These are phyloP conservation scores for Anthophora plumipes DNA, from an alignment of 2,888 invertebrate genomes.

Conservation along the genomic window DNA sequence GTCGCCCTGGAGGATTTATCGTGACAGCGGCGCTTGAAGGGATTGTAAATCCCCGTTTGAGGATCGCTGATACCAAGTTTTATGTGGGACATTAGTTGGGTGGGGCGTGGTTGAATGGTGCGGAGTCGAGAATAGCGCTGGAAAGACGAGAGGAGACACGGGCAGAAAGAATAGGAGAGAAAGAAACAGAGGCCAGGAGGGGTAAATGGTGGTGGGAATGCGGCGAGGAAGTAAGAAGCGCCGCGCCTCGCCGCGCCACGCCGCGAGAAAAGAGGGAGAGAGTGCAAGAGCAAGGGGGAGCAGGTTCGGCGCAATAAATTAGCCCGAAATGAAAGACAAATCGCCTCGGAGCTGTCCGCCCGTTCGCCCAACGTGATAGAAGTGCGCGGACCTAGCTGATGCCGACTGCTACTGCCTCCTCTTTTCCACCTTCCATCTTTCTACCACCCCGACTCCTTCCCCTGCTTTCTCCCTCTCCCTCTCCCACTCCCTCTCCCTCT, in stretches of 20 bases:
- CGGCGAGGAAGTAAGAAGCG: slow-evolving; percentile 72
- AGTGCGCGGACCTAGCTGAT: slow-evolving; percentile 81
- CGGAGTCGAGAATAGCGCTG: slow-evolving; percentile 78
- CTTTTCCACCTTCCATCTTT: slow-evolving; percentile 60
- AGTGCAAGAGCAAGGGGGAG: slow-evolving; percentile 73
- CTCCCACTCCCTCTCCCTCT: slow-evolving; percentile 42
- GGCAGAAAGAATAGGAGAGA: slow-evolving; percentile 60
- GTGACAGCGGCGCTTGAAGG: slow-evolving; percentile 84
- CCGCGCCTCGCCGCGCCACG: slow-evolving; percentile 22
- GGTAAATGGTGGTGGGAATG: slow-evolving; percentile 68
- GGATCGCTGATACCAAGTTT: slow-evolving; percentile 85
- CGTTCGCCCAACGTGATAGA: slow-evolving; percentile 84
- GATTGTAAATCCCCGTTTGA: slow-evolving; percentile 85
- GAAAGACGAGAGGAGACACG: slow-evolving; percentile 72
- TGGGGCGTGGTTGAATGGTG: slow-evolving; percentile 84
- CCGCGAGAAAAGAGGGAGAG: slow-evolving; percentile 23
- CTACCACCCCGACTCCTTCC: slow-evolving; percentile 48
- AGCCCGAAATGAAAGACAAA: slow-evolving; percentile 85
- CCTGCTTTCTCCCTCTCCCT: slow-evolving; percentile 35
- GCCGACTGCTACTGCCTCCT: slow-evolving; percentile 73
- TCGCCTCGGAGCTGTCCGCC: slow-evolving; percentile 84
- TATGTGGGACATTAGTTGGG: slow-evolving; percentile 85
- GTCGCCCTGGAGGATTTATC: slow-evolving; percentile 82
- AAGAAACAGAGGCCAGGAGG: slow-evolving; percentile 40
- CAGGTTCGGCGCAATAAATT: slow-evolving; percentile 83